These are phyloP conservation scores for Amblyopsis hoosieri DNA, from an alignment of 2,797 vertebrate species.

Conservation along the genomic window DNA sequence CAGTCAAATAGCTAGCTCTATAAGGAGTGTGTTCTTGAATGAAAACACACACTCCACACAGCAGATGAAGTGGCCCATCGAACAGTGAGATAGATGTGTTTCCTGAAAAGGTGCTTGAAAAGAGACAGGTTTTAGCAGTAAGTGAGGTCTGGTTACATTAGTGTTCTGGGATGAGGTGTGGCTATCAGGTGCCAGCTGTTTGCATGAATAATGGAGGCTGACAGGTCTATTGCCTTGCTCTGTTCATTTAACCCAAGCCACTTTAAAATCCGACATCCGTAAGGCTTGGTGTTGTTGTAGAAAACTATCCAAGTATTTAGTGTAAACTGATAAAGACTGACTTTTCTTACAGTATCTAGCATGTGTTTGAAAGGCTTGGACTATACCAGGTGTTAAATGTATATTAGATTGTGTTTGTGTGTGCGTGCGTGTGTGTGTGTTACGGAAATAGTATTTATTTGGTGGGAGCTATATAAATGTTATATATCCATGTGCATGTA, in stretches of 20 bases:
- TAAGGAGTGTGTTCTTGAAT: too few relatives aligned
- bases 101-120: not conserved
- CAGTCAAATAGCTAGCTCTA: too few relatives aligned
- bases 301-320: conserved; percentile 21
- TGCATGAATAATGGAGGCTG: conserved; percentile 68
- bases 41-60: too few relatives aligned
- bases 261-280: conserved; percentile 19
- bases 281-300: conserved; percentile 20
- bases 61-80: too few relatives aligned
- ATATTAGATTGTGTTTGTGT: not conserved
- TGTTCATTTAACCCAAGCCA: conserved; percentile 42
- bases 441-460: conserved; percentile 1
- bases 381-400: not conserved
- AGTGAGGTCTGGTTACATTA: not conserved
- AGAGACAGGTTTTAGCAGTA: not conserved
- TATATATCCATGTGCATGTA: conserved; percentile 2
- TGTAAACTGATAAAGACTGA: not conserved
- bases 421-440: conserved; percentile 9
- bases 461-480: not conserved
- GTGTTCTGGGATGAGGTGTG: not conserved
- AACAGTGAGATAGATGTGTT: too few relatives aligned
- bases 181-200: conserved; percentile 47
- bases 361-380: not conserved
- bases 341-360: not conserved
- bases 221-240: conserved; percentile 52